phyloP scores from a whole-genome alignment of 2,797 vertebrate genomes.

The Chiropotes sagulatus region DNA sequence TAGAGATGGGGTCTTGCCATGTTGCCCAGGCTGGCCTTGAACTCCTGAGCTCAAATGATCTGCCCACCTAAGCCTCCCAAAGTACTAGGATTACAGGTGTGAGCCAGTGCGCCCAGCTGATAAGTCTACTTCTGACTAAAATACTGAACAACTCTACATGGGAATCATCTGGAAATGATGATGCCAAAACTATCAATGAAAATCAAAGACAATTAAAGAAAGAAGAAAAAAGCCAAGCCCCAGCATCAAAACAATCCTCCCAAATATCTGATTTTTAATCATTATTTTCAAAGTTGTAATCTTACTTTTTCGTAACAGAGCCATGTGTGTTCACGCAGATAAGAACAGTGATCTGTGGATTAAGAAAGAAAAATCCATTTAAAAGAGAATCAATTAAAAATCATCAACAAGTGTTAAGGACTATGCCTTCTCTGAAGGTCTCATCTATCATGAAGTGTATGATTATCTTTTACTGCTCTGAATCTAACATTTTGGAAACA shows the following conservation, averaged over 20 bases:
- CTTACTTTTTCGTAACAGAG: slow-evolving; percentile 88
- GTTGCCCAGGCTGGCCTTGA: too few species aligned
- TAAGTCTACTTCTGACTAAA: not conserved
- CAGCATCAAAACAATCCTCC: not conserved
- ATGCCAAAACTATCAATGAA: not conserved
- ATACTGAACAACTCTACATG: not conserved
- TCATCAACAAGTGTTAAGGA: not conserved
- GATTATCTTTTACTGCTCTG: not conserved
- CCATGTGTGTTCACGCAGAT: slow-evolving; percentile 81
- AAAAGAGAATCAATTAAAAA: not conserved
- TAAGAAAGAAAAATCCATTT: slow-evolving; percentile 59
- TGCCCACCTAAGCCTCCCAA: too few species aligned
- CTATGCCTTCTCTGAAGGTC: not conserved
- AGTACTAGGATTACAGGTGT: too few species aligned
- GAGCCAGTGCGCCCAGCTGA: too few species aligned
- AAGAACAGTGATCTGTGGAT: slow-evolving; percentile 71
- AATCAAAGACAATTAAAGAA: not conserved
- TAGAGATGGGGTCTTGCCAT: too few species aligned
- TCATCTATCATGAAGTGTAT: not conserved
- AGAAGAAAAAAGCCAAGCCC: not conserved
- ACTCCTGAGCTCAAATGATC: too few species aligned
- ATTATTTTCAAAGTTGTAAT: slow-evolving; percentile 43
- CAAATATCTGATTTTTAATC: not conserved
- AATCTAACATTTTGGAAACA: slow-evolving; percentile 18
- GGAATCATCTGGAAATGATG: not conserved